A percentile compares a stretch with the other conserved stretches of the same genome.
These are phyloP conservation scores for Podarcis lilfordi DNA, from an alignment of 2,797 vertebrate species.

Conservation along the genomic window DNA sequence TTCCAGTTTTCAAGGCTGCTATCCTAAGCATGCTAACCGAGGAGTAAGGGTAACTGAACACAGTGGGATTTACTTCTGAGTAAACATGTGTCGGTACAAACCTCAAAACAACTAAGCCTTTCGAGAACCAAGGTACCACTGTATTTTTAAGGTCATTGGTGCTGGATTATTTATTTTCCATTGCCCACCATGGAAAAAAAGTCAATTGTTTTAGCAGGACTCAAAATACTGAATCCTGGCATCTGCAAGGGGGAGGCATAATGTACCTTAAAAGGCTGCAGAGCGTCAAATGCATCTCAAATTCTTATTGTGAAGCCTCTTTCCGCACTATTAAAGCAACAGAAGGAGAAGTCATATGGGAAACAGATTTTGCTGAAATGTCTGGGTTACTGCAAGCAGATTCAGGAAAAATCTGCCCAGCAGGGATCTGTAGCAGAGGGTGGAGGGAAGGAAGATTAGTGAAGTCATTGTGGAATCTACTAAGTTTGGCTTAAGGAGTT, in stretches of 20 bases:
- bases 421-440: neutral
- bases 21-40: neutral
- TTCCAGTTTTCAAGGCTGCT: neutral
- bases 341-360: neutral
- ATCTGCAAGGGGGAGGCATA: neutral
- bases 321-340: neutral
- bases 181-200: neutral
- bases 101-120: too few species aligned
- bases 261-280: neutral
- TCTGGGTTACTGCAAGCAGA: neutral
- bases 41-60: neutral
- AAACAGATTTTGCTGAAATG: slow-evolving; percentile 7
- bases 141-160: too few species aligned
- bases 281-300: neutral
- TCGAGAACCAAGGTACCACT: too few species aligned
- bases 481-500: neutral
- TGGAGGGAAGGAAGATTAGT: neutral
- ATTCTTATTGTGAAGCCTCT: neutral
- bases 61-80: neutral
- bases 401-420: neutral
- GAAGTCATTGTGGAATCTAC: neutral
- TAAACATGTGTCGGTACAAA: neutral
- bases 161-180: neutral
- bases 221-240: neutral
- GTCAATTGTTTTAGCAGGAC: neutral